Evolutionary conservation across 2,888 invertebrate species (phyloP).

Genomic region (Lasioglossum lativentre): DNA sequence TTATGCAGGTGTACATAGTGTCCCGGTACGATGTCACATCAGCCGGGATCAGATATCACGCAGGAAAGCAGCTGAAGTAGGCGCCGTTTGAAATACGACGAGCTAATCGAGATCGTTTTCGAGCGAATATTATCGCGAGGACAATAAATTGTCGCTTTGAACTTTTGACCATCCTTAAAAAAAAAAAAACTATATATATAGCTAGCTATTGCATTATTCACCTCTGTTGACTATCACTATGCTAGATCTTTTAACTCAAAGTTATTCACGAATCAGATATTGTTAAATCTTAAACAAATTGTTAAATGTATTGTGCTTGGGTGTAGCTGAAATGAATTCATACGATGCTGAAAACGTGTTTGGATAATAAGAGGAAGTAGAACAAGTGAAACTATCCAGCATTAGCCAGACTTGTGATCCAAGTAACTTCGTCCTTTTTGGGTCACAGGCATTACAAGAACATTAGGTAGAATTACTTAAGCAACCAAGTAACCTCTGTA

Average conservation of each 20-base stretch:
- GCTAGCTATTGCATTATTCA: too few species aligned
- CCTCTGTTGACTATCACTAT: too few species aligned
- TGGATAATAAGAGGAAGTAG: too few species aligned
- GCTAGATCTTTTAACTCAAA: too few species aligned
- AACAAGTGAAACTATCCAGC: background rate
- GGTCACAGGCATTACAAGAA: background rate
- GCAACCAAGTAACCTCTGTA: background rate
- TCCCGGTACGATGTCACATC: background rate
- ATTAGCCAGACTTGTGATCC: background rate
- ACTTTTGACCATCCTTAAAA: background rate
- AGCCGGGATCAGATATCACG: slow-evolving; percentile 1
- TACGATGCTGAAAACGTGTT: too few species aligned
- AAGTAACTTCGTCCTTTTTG: background rate
- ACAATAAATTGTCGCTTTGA: background rate
- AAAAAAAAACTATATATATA: background rate
- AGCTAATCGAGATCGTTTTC: slow-evolving; percentile 16
- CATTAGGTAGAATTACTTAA: too few species aligned
- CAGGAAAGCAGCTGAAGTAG: background rate
- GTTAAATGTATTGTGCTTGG: too few species aligned
- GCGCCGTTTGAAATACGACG: background rate
- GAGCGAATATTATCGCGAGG: background rate
- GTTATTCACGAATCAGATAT: too few species aligned
- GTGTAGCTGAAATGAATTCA: too few species aligned
- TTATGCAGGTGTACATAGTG: slow-evolving; percentile 23
- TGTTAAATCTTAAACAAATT: background rate